phyloP scores from a whole-genome alignment of 1,140 invertebrate genomes.

The Phthorimaea operculella region DNA sequence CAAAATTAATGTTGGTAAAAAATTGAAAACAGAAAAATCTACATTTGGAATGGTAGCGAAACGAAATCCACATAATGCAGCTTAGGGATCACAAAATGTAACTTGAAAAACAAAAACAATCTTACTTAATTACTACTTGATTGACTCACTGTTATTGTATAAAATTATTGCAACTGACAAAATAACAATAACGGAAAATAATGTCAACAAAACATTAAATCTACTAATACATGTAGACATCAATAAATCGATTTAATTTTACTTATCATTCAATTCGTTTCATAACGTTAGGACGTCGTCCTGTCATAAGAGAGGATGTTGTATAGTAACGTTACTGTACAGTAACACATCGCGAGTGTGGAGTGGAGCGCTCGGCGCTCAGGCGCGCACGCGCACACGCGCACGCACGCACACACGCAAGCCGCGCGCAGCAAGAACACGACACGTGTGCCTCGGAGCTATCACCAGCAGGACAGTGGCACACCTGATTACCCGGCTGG shows the following conservation, averaged over 20 bases:
- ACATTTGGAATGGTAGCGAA: conserved; percentile 37
- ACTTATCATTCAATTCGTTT: background rate
- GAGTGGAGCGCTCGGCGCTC: too few species aligned
- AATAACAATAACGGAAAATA: background rate
- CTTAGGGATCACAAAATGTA: background rate
- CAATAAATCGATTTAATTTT: background rate
- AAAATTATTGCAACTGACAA: background rate
- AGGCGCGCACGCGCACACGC: background rate
- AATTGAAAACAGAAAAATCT: conserved; percentile 4
- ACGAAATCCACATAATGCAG: conserved; percentile 16
- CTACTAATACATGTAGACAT: background rate
- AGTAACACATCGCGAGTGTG: background rate
- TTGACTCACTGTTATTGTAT: background rate
- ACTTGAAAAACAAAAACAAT: conserved; percentile 1
- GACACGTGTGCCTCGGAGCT: conserved; percentile 40
- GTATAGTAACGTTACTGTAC: background rate
- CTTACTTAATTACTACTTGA: background rate
- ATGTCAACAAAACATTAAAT: background rate
- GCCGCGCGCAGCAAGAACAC: background rate
- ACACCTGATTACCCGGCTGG: conserved; percentile 61
- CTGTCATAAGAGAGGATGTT: background rate
- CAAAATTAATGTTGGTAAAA: conserved; percentile 17
- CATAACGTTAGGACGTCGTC: background rate
- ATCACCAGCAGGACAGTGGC: conserved; percentile 48
- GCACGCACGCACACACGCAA: background rate